Evolutionary conservation across 2,113 vertebrate species (phyloP).

Genomic region (Onychostoma macrolepis): DNA sequence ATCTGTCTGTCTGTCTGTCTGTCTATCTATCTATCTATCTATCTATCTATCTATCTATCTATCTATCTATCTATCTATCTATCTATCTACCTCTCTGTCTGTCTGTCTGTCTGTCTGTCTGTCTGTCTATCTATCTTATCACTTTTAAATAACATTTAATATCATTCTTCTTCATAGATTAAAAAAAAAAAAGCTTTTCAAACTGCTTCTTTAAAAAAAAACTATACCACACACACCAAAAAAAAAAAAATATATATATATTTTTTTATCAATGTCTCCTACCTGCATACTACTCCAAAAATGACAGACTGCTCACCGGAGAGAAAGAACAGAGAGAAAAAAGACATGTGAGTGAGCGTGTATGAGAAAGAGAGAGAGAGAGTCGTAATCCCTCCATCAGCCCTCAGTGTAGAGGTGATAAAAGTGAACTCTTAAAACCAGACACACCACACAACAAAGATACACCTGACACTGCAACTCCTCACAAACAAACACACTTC

Average conservation of each 20-base stretch:
- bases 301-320: not conserved
- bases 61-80: too few relatives aligned
- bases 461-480: slow-evolving; percentile 47
- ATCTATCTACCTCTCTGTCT: too few relatives aligned
- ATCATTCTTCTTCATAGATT: too few relatives aligned
- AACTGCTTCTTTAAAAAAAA: not conserved
- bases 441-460: slow-evolving; percentile 38
- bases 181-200: not conserved
- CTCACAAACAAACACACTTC: slow-evolving; percentile 37
- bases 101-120: not conserved
- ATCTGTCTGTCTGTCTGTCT: too few relatives aligned
- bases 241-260: too few relatives aligned
- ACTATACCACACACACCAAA: too few relatives aligned
- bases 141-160: too few relatives aligned
- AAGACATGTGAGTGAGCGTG: not conserved
- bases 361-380: not conserved
- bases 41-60: too few relatives aligned
- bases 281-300: not conserved
- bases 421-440: slow-evolving; percentile 40
- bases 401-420: slow-evolving; percentile 37
- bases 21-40: too few relatives aligned
- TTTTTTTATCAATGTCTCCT: not conserved
- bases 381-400: slow-evolving; percentile 45
- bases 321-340: not conserved
- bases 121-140: too few relatives aligned